Evolutionary conservation across 2,113 vertebrate species (phyloP).

Genomic region (Podiceps cristatus): DNA sequence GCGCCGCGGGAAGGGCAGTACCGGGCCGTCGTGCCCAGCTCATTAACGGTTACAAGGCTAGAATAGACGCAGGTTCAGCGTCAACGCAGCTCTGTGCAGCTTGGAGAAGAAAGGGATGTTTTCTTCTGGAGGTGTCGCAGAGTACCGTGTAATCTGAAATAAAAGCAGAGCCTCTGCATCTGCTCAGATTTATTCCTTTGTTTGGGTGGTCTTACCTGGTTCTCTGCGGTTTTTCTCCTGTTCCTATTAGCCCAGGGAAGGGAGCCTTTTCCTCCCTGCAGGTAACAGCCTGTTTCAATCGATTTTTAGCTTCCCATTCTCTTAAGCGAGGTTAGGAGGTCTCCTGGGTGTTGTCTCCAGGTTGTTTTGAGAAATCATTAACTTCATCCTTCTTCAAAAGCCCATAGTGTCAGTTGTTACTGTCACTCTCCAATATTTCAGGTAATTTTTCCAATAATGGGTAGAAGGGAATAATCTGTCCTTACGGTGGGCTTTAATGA

Average conservation of each 20-base stretch:
- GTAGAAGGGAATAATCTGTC: background rate
- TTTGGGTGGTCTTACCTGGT: too few species aligned
- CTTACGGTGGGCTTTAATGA: background rate
- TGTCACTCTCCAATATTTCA: background rate
- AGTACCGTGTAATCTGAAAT: background rate
- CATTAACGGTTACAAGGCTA: background rate
- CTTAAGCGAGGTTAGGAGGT: background rate
- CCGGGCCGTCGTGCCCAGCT: background rate
- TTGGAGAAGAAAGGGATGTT: background rate
- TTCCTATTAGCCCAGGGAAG: background rate
- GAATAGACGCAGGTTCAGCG: background rate
- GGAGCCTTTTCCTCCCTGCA: background rate
- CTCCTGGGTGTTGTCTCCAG: background rate
- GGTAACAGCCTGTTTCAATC: background rate
- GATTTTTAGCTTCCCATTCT: accelerated
- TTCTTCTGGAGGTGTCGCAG: background rate
- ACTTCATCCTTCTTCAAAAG: background rate
- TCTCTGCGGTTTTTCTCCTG: background rate
- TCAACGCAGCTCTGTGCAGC: background rate
- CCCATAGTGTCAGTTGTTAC: background rate
- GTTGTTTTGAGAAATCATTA: background rate
- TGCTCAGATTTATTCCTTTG: background rate
- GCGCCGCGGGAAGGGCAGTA: background rate
- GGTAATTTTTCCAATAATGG: background rate
- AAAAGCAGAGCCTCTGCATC: background rate